Percentiles rank a stretch among this genome's conserved stretches.
These are phyloP conservation scores for Atractosteus spatula DNA, from an alignment of 2,113 vertebrate genomes.

Conservation along the genomic window DNA sequence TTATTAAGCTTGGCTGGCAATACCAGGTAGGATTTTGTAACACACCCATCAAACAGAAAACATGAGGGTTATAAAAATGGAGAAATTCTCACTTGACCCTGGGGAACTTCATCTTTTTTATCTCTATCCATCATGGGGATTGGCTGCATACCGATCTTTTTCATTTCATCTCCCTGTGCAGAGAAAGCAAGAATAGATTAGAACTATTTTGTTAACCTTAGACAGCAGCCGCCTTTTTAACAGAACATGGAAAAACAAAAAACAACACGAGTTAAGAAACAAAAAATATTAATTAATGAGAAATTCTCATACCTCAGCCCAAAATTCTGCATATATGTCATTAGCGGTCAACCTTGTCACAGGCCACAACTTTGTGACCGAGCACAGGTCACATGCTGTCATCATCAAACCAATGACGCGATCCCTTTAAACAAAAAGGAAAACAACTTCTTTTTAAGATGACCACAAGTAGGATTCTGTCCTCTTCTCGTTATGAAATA, in stretches of 20 bases:
- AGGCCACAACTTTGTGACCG: constrained; percentile 94
- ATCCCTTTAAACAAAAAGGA: constrained; percentile 65
- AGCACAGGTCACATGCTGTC: constrained; percentile 97
- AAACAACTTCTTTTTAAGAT: not conserved
- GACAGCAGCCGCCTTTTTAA: no score
- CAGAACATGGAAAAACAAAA: not conserved
- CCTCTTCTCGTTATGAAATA: no score
- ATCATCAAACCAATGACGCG: constrained; percentile 97
- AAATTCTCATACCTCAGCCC: constrained; percentile 83
- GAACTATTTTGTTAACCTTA: no score
- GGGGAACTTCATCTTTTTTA: constrained; percentile 90
- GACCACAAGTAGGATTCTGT: no score
- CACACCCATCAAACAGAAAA: not conserved
- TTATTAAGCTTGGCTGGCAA: no score
- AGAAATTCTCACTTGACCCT: constrained; percentile 81
- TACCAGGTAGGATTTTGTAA: no score
- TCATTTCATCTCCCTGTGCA: constrained; percentile 93
- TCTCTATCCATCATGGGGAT: constrained; percentile 99
- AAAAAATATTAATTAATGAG: not conserved
- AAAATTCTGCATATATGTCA: constrained; percentile 97
- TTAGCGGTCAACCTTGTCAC: constrained; percentile 89
- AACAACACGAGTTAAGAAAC: not conserved
- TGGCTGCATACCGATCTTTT: constrained; percentile 93
- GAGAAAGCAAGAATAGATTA: constrained; percentile 7
- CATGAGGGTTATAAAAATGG: no score